A percentile compares a stretch with the other conserved stretches of the same genome.
phyloP scores from a whole-genome alignment of 2,797 vertebrate species.

The Allobates femoralis region DNA sequence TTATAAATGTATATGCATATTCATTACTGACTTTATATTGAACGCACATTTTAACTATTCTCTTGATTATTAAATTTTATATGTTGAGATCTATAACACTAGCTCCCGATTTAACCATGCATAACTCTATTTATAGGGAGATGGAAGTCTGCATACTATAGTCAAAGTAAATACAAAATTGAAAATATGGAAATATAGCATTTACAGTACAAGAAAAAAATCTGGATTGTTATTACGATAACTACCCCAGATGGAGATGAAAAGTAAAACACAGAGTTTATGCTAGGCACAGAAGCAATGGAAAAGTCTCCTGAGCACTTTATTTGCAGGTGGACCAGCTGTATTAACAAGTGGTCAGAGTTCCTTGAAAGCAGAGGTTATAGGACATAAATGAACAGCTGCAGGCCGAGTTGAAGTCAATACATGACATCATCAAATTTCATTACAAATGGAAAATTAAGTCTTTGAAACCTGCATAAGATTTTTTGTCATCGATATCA shows the following conservation, averaged over 20 bases:
- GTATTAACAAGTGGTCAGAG: constrained; percentile 50
- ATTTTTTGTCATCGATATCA: constrained; percentile 48
- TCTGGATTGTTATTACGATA: constrained; percentile 1
- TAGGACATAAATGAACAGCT: constrained; percentile 38
- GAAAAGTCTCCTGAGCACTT: constrained; percentile 29
- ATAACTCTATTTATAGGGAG: not conserved
- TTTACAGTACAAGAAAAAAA: not conserved
- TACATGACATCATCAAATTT: constrained; percentile 42
- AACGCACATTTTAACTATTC: not conserved
- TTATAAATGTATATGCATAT: constrained; percentile 12
- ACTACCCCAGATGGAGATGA: constrained; percentile 7
- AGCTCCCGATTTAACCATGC: not conserved
- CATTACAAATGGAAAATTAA: constrained; percentile 44
- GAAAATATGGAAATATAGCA: not conserved
- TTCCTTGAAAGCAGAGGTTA: constrained; percentile 43
- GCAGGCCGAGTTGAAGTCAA: constrained; percentile 37
- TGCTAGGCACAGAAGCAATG: constrained; percentile 22
- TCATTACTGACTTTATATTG: constrained; percentile 1
- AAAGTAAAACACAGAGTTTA: constrained; percentile 32
- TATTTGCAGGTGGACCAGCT: constrained; percentile 47
- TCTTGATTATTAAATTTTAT: not conserved
- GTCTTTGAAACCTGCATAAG: constrained; percentile 32
- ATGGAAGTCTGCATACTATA: not conserved
- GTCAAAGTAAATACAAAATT: not conserved
- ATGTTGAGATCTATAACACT: not conserved